Conservation (phyloP, 1,140 invertebrate species). For the Camponotus floridanus region DNA sequence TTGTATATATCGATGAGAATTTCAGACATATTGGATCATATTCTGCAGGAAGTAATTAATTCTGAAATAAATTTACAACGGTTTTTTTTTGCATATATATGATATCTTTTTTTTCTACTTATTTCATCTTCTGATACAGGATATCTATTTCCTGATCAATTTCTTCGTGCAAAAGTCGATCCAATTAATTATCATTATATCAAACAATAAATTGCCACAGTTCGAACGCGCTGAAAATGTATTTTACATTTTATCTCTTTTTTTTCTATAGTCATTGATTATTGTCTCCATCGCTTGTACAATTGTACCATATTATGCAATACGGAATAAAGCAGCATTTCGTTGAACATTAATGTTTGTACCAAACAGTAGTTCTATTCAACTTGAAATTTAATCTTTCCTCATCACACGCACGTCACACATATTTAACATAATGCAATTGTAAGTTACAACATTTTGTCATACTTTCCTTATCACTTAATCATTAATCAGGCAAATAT, state of each 20-base stretch:
- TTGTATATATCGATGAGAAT: neutral
- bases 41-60: constrained; percentile 33
- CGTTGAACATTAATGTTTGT: constrained; percentile 48
- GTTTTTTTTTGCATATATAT: neutral
- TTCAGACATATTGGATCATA: constrained; percentile 9
- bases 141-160: constrained; percentile 46
- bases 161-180: constrained; percentile 32
- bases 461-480: constrained; percentile 54
- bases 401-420: neutral
- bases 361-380: constrained; percentile 1
- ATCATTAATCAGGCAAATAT: constrained; percentile 26
- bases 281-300: constrained; percentile 71
- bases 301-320: constrained; percentile 38
- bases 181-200: constrained; percentile 25
- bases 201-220: constrained; percentile 47
- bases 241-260: constrained; percentile 57
- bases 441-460: constrained; percentile 40
- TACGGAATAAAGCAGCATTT: constrained; percentile 38
- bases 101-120: neutral
- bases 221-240: constrained; percentile 35
- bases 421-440: constrained; percentile 27
- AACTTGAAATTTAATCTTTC: neutral
- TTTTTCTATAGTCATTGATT: constrained; percentile 47
- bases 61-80: neutral
- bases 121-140: constrained; percentile 49